phyloP scores from a whole-genome alignment of 2,888 invertebrate genomes.

The Pristionchus japonicus region DNA sequence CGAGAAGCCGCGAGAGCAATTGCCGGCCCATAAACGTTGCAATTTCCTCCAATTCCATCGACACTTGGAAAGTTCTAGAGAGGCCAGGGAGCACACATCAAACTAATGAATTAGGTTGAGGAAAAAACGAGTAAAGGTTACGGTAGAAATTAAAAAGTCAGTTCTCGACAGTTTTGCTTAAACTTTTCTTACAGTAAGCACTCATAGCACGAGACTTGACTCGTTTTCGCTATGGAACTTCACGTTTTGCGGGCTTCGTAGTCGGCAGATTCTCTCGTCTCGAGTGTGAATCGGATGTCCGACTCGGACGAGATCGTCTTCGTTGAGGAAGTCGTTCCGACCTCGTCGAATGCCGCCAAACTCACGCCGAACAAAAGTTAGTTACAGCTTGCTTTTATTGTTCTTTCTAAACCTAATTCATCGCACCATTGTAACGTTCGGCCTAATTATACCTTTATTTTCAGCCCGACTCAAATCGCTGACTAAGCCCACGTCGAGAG shows the following conservation, averaged over 20 bases:
- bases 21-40: not conserved
- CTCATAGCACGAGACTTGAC: not conserved
- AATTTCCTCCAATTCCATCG: not conserved
- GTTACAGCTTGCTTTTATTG: no score
- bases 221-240: not conserved
- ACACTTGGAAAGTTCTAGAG: not conserved
- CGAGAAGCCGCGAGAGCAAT: not conserved
- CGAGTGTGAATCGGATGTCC: not conserved
- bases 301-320: not conserved
- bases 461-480: not conserved
- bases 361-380: not conserved
- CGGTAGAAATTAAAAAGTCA: not conserved
- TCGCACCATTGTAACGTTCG: no score
- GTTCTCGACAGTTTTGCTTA: slow-evolving; percentile 2
- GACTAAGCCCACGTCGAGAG: not conserved
- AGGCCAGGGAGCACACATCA: not conserved
- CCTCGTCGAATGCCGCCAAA: not conserved
- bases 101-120: not conserved
- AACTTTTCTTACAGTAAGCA: not conserved
- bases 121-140: not conserved
- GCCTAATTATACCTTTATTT: not conserved
- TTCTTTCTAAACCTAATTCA: no score
- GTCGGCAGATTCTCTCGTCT: not conserved
- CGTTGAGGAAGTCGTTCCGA: not conserved
- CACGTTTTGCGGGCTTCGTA: not conserved